Evolutionary conservation across 2,113 vertebrate genomes (phyloP), one percentile per base, ranked within the genome.

Genomic region (Lepus europaeus): DNA sequence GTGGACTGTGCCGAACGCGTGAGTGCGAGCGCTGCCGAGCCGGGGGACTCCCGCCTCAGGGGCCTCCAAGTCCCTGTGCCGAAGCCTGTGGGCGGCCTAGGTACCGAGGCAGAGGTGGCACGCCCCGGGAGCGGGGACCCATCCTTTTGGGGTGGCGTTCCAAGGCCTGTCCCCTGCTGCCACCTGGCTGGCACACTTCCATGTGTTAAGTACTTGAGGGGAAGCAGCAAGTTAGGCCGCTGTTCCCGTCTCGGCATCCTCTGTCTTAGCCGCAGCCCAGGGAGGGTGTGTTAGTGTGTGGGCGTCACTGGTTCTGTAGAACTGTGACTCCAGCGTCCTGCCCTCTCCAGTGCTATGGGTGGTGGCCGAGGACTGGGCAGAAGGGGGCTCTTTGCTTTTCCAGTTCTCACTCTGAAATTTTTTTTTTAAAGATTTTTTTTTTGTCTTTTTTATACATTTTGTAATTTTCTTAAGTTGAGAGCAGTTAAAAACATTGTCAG

Each of bases 1-100:
- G 76, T 99, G 0, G 99, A 99, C 97, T 99, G 98, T 3, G 99
- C 99, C 2, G 98, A 99, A 29, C 99, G 99, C 91, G 98, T 99
- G 93, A 94, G 98, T 36, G 39, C 59, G 39, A 8, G 11, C 5
- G 17, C 19, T 9, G 1, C 12, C 4, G 0, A 8, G 12, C 13
- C 0, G 9, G 72, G 72, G 49, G 80, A 39, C 0, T 6, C 16
- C 20, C 63, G 56, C 56, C 12, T 19, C 56, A 59, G 5, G 56
- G 56, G 14, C 56, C 56, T 59, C 56, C 56, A 5, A 45, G 45
- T 45, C 45, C 45, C 45, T 45, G 45, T 45, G 45, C 45, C 45
- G 45, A 45, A 45, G 45, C 45, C 45, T 45, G 45, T 45, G 45
- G 45, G 45, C 45, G 45, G 45, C 45, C 45, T 45, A 45, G 45